Percentiles rank a stretch among this genome's conserved stretches.
Evolutionary conservation across 2,888 invertebrate genomes (phyloP).

Genomic region (Venusia cambrica): DNA sequence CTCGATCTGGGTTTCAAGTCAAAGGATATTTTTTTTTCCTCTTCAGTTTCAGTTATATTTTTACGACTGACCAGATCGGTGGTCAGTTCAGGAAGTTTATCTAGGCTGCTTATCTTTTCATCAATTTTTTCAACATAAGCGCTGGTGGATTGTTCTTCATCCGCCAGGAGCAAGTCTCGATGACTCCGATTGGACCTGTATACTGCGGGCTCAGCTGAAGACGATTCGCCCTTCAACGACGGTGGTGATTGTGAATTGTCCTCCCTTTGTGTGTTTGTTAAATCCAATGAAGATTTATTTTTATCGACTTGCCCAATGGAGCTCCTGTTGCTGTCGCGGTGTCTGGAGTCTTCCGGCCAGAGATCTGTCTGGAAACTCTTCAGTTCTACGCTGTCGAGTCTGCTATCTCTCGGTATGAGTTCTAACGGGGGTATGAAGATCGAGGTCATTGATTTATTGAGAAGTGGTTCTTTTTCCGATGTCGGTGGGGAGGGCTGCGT

Average conservation of each 20-base stretch:
- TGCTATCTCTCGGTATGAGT: conserved; percentile 5
- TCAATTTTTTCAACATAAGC: conserved; percentile 32
- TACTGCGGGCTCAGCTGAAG: not conserved
- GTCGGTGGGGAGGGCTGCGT: conserved; percentile 11
- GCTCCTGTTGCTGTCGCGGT: not conserved
- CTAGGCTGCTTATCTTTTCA: conserved; percentile 15
- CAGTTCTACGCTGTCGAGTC: not conserved
- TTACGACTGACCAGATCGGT: not conserved
- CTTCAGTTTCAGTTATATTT: conserved; percentile 11
- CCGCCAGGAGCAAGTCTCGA: conserved; percentile 30
- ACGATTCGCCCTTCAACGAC: conserved; percentile 3
- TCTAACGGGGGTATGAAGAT: conserved; percentile 17
- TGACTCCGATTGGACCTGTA: conserved; percentile 11
- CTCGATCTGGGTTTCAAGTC: conserved; percentile 23
- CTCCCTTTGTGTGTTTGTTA: no score
- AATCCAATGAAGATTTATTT: no score
- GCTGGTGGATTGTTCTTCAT: conserved; percentile 36
- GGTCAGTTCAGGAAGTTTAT: conserved; percentile 14
- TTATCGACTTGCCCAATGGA: conserved; percentile 7
- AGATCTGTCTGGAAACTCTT: conserved; percentile 1
- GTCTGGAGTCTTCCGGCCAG: conserved; percentile 13
- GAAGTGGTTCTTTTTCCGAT: not conserved
- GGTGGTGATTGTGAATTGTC: no score
- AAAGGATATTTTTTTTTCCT: conserved; percentile 27
- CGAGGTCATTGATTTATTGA: conserved; percentile 2